Percentiles rank a stretch among this genome's conserved stretches.
These are phyloP conservation scores for Malthinus seriepunctatus DNA, from an alignment of 2,888 invertebrate genomes.

Conservation along the genomic window DNA sequence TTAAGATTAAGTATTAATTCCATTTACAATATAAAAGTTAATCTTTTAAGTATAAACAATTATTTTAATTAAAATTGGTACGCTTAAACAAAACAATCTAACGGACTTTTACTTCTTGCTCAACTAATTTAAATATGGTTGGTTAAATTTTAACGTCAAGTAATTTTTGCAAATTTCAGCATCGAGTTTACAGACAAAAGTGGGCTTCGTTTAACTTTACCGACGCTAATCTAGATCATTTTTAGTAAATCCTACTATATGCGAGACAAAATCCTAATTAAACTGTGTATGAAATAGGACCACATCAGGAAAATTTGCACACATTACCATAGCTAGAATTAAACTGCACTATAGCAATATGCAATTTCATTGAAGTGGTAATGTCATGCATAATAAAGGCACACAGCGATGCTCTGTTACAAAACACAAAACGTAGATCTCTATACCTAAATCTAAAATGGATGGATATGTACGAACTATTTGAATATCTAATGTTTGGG, in stretches of 20 bases:
- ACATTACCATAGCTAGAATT: constrained; percentile 28
- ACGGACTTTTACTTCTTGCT: not conserved
- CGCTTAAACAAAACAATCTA: too few species aligned
- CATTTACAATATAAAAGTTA: too few species aligned
- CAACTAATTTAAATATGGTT: constrained; percentile 12
- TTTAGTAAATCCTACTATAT: constrained; percentile 21
- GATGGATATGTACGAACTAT: constrained; percentile 8
- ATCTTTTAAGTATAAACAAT: too few species aligned
- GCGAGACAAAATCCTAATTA: constrained; percentile 26
- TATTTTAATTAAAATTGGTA: too few species aligned
- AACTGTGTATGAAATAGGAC: constrained; percentile 23
- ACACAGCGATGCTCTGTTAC: constrained; percentile 12
- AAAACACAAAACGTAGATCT: constrained; percentile 22
- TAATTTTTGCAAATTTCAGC: constrained; percentile 5
- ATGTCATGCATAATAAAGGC: constrained; percentile 27
- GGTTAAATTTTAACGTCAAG: constrained; percentile 7
- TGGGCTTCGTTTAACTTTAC: constrained; percentile 4
- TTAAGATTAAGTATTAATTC: too few species aligned
- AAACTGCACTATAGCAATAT: constrained; percentile 25
- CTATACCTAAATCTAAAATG: constrained; percentile 9
- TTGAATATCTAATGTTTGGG: constrained; percentile 18
- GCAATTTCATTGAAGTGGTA: constrained; percentile 29
- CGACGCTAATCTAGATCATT: constrained; percentile 15
- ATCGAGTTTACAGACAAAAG: not conserved
- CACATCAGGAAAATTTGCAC: constrained; percentile 29